phyloP scores from a whole-genome alignment of 1,140 invertebrate genomes.

The Pogonognathellus flavescens region DNA sequence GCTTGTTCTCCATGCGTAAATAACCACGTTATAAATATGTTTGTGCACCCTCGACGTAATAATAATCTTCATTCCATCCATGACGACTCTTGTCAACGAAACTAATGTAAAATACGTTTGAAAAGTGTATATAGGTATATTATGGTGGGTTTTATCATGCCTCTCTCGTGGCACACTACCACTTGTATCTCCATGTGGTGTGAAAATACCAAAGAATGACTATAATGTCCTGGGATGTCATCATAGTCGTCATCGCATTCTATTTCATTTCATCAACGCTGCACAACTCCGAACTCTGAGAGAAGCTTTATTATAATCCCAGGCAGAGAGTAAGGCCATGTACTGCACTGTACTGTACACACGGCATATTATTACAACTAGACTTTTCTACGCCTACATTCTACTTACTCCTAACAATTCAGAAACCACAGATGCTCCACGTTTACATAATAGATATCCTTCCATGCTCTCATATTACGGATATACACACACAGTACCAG shows the following conservation, averaged over 20 bases:
- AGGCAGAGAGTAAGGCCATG: no score
- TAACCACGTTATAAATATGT: constrained; percentile 34
- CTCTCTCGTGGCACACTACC: neutral
- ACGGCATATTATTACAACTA: no score
- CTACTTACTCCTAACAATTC: no score
- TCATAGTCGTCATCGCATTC: constrained; percentile 14
- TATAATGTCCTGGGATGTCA: constrained; percentile 25
- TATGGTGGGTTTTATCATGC: neutral
- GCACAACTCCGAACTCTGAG: no score
- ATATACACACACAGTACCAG: no score
- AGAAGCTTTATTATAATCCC: no score
- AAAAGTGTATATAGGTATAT: neutral
- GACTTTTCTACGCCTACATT: no score
- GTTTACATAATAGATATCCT: no score
- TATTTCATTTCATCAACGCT: constrained; percentile 22
- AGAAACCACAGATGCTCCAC: no score
- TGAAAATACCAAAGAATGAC: neutral
- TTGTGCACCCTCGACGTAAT: constrained; percentile 16
- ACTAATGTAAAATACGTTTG: neutral
- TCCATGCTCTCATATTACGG: no score
- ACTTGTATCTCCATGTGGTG: neutral
- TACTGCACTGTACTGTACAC: no score
- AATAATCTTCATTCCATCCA: constrained; percentile 41
- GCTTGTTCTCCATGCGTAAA: constrained; percentile 32
- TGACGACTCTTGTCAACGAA: constrained; percentile 13